Conservation (phyloP, 30 jellyfish, hydroid and myxozoan genomes). For the Aurelia aurita complex sp. Pacific region DNA sequence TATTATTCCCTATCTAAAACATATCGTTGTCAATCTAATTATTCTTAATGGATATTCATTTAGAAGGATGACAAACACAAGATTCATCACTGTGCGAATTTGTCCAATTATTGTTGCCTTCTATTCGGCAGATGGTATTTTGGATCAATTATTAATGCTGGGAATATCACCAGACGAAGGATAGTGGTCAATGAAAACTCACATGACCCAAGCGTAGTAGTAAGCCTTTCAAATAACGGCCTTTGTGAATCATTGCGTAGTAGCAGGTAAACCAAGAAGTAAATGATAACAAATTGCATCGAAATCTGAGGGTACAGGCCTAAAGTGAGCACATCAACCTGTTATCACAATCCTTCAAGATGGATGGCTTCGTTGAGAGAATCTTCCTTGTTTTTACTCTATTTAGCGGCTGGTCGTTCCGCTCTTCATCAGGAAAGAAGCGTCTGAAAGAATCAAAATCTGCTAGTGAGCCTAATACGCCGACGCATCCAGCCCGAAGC, state of each 20-base stretch:
- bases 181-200: constrained; percentile 68
- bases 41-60: too few species aligned
- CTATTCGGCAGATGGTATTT: constrained; percentile 6
- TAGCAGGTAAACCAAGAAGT: background rate
- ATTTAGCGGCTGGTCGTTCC: constrained; percentile 63
- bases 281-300: background rate
- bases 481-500: constrained; percentile 9
- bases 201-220: constrained; percentile 51
- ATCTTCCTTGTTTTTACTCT: constrained; percentile 27
- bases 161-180: background rate
- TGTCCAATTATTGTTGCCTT: background rate
- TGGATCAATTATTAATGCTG: constrained; percentile 30
- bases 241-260: background rate
- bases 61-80: too few species aligned
- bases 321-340: background rate
- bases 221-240: constrained; percentile 3
- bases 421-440: constrained; percentile 19
- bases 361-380: constrained; percentile 11
- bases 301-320: background rate
- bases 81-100: background rate
- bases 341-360: background rate
- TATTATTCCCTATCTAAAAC: too few species aligned
- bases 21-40: too few species aligned
- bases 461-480: constrained; percentile 55
- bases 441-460: constrained; percentile 16